A percentile compares a stretch with the other conserved stretches of the same genome.
phyloP scores from a whole-genome alignment of 2,888 invertebrate species.

The Drosophila cognata region DNA sequence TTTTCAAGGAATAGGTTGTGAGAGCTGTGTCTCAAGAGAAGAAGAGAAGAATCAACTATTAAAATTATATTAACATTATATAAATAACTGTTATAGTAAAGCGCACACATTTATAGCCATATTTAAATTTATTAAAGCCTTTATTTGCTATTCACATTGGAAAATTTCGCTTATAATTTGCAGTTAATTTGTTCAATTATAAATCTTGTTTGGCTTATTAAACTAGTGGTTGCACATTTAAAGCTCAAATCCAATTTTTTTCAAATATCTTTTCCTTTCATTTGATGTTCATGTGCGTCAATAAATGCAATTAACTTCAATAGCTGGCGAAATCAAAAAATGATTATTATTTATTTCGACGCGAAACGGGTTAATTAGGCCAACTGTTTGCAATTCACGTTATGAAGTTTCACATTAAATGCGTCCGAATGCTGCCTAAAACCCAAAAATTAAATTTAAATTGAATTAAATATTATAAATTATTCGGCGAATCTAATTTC shows the following conservation, averaged over 20 bases:
- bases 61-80: not conserved
- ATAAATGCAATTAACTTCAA: not conserved
- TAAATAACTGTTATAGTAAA: not conserved
- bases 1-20: not conserved
- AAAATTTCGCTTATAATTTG: not conserved
- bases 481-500: constrained; percentile 2
- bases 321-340: not conserved
- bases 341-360: not conserved
- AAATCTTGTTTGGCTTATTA: not conserved
- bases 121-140: not conserved
- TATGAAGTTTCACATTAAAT: not conserved
- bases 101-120: fast-evolving
- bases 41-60: not conserved
- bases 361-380: not conserved
- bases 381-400: constrained; percentile 12
- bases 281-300: not conserved
- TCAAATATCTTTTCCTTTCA: too few relatives aligned
- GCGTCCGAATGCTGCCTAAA: not conserved
- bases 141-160: not conserved
- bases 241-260: not conserved
- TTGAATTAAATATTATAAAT: constrained; percentile 5
- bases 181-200: not conserved
- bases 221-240: not conserved
- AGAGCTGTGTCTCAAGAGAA: not conserved
- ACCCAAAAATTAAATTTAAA: not conserved